Base-by-base conservation (phyloP, 2,888 invertebrate genomes). In the Octonoba sinensis region DNA sequence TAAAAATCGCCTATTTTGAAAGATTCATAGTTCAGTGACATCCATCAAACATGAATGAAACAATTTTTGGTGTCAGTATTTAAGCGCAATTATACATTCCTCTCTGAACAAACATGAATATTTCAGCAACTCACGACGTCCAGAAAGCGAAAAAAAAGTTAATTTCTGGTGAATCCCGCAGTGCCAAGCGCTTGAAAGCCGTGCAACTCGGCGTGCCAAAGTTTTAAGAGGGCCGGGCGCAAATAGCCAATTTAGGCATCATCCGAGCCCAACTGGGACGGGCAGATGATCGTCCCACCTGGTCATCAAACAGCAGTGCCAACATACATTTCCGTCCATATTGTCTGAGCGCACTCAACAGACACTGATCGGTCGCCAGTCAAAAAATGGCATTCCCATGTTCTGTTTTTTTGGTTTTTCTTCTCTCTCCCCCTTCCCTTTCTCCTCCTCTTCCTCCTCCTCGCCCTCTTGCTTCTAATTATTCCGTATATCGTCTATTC, bases 311-410 rank as follows among this genome's bases (percentile, higher is more conserved):
- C 36, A 36, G 60, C 54, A 60, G 57, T 27, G n/a, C 69, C 59
- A 70, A 57, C 76, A 77, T 27, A 77, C 76, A 69, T 65, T 77
- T 77, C 76, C 76, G 76, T 54, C 56, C 60, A 64, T 77, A 77
- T 77, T 77, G 76, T 69, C 70, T 77, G 54, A 66, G 62, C 51
- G 67, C 51, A 22, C 49, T 49, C 66, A 22, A 62, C 54, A 73
- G 62, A 71, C 62, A 60, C 71, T 46, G 60, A 27, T 60, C 71
- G 70, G 59, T 57, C 36, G 36, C 1, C 36, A 36, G 36, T 36
- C 36, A 36, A 36, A 36, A 36, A 6, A 36, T 54, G 18, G n/a
- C 16, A 54, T 54, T 16, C 15, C 15, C 54, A 18, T 54, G n/a
- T 54, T 54, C 54, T 18, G 54, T 54, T 54, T 20, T 20, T 54